Percentiles rank a stretch among this genome's conserved stretches.
Evolutionary conservation across 2,797 vertebrate species (phyloP).

Genomic region (Balearica regulorum): DNA sequence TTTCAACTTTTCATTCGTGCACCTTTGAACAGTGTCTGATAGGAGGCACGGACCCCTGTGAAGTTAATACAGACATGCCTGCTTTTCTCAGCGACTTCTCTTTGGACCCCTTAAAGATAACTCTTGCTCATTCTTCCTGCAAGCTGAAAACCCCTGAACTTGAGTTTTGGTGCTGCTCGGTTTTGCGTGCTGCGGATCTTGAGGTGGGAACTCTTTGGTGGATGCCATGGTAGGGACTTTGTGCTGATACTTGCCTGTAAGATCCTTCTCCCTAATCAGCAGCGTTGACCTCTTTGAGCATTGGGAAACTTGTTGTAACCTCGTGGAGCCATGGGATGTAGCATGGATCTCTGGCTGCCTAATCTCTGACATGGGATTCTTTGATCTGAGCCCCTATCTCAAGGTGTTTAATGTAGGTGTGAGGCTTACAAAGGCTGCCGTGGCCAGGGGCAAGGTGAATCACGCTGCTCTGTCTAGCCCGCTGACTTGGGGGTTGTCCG

Average conservation of each 20-base stretch:
- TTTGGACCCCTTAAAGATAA: background rate
- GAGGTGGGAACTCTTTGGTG: background rate
- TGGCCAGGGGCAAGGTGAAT: background rate
- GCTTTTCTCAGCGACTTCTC: background rate
- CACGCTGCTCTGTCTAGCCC: fast-evolving
- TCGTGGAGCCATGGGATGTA: background rate
- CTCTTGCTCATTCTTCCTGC: background rate
- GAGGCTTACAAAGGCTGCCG: background rate
- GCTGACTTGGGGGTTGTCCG: background rate
- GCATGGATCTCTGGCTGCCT: background rate
- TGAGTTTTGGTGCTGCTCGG: background rate
- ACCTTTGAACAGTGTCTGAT: background rate
- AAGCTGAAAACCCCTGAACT: background rate
- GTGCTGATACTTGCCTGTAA: background rate
- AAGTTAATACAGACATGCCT: background rate
- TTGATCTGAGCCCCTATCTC: background rate
- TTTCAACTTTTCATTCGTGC: background rate
- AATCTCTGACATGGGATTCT: background rate
- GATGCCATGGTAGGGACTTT: background rate
- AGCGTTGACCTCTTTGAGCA: fast-evolving
- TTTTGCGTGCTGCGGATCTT: fast-evolving
- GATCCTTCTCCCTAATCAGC: background rate
- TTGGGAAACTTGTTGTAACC: background rate
- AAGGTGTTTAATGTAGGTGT: background rate
- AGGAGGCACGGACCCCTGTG: background rate